Evolutionary conservation across 2,888 invertebrate species (phyloP), one percentile per base, ranked within the genome.

Genomic region (Linyphia triangularis): DNA sequence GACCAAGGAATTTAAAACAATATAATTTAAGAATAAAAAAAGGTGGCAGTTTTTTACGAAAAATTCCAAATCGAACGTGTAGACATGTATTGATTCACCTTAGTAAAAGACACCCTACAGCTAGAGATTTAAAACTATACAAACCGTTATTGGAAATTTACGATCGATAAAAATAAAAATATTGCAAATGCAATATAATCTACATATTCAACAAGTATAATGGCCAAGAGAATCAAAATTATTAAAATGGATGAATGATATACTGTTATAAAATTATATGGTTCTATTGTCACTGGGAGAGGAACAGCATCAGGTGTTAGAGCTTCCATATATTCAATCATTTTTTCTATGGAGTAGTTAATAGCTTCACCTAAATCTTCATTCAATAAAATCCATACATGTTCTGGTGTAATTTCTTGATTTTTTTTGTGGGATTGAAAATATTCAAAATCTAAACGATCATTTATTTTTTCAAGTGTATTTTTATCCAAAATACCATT

Each of bases 61-160:
- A 9, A 33, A 73, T 73, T 30, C 73, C 57, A 30, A 73, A 73
- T 73, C 22, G 73, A 51, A 57, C 57, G 7, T 73, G 73, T 19
- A 73, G 73, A 73, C 73, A 73, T 73, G n/a, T 73, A 30, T 30
- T 73, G 2, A 73, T 51, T 57, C 73, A 73, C 30, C 28, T 51
- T 30, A 9, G 30, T 30, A 73, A 73, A 73, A 73, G 7, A n/a
- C 73, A 73, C 57, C 4, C 26, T 28, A 73, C 57, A n/a, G 19
- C 28, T 16, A 43, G 73, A 30, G 73, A 73, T 57, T 1, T 1
- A n/a, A 73, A 26, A 30, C 1, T 2, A 28, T 73, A 30, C 19
- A 16, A 57, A 16, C 10, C 73, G 2, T n/a, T 1, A 9, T 59
- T 73, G 57, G 5, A 13, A n/a, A 59, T 73, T 57, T 6, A 43